Base-by-base conservation (phyloP, 2,888 invertebrate species). In the Pyrochroa serraticornis region DNA sequence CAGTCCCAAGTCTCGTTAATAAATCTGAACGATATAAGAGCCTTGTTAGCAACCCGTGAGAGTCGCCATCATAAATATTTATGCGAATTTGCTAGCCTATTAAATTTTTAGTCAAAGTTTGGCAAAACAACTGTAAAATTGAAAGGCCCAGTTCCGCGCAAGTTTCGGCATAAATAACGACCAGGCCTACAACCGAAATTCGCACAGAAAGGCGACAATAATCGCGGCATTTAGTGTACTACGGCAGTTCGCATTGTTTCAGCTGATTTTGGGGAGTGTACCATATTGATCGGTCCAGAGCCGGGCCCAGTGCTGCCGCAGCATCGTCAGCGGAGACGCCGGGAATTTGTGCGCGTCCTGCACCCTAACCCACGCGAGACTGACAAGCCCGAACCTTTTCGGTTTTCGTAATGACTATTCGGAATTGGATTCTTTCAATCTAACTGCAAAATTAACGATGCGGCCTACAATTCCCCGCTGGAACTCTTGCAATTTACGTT, bases 251-350 rank as follows among this genome's bases (percentile, higher is more conserved):
- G 62, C 65, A 71, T 68, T 71, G 70, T 71, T 69, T 65, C 64
- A 64, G 63, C 69, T 62, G 62, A 62, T 67, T 67, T 71, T 69
- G 64, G 70, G 71, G 71, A 71, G 72, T 70, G 71, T 70, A 70
- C 69, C 64, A 72, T 75, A 75, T 75, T 75, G 74, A 75, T 75
- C 73, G 72, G 65, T 64, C 63, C 66, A 65, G 63, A 60, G 44
- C 62, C 63, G 64, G 47, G 46, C 51, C 44, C 58, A 61, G 73
- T 74, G 74, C 73, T 74, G 74, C 73, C 70, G 64, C 74, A 68
- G 68, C 69, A 69, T 71, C 73, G 72, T 71, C 71, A 73, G 72
- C 74, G 74, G 74, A 63, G 62, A 63, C 60, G 62, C 60, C 7
- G 52, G 51, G 65, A 68, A 71, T 69, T 68, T 49, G 22, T 22